Evolutionary conservation across 2,888 invertebrate genomes (phyloP).

Genomic region (Limnephilus rhombicus): DNA sequence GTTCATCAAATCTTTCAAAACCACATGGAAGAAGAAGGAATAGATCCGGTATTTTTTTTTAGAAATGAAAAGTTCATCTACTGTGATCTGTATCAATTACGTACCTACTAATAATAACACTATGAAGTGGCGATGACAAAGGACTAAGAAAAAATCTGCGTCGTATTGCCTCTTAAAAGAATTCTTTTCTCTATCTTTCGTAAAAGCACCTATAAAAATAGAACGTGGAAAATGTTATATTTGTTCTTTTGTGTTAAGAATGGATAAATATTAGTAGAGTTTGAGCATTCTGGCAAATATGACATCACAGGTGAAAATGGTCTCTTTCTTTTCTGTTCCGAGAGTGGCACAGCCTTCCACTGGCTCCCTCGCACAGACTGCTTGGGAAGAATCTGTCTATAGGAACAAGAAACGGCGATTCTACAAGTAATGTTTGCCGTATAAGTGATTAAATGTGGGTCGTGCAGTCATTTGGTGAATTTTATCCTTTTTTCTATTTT

Average conservation of each 20-base stretch:
- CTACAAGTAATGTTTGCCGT: conserved; percentile 16
- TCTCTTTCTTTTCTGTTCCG: conserved; percentile 55
- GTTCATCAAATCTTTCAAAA: too few relatives aligned
- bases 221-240: conserved; percentile 16
- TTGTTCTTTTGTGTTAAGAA: conserved; percentile 12
- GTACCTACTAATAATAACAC: neutral
- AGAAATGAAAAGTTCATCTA: neutral
- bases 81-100: neutral
- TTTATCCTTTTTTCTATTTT: neutral
- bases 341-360: neutral
- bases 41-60: neutral
- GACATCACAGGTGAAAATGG: conserved; percentile 61
- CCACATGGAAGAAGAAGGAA: neutral
- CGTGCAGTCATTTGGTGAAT: neutral
- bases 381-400: neutral
- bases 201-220: neutral
- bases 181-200: neutral
- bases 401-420: neutral
- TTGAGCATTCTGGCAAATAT: conserved; percentile 13
- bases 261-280: conserved; percentile 43
- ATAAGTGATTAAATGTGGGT: neutral
- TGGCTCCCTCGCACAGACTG: neutral
- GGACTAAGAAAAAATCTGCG: neutral
- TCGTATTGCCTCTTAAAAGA: neutral
- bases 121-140: neutral